These are phyloP conservation scores for Pristionchus fissidentatus DNA, from an alignment of 2,888 invertebrate genomes.

Conservation along the genomic window DNA sequence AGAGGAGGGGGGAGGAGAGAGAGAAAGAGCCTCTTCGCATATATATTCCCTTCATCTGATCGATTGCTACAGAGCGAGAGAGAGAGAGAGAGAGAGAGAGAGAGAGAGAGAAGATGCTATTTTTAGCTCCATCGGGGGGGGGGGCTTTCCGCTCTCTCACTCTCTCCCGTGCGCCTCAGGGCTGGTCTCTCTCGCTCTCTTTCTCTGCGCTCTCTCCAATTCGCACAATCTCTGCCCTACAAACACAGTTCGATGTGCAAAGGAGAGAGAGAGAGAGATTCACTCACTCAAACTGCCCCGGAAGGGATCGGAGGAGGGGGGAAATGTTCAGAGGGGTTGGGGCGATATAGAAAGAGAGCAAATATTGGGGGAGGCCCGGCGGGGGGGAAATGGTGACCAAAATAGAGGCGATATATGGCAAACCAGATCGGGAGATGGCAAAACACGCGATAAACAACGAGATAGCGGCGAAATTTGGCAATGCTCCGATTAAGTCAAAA, in stretches of 20 bases:
- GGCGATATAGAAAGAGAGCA: too few species aligned
- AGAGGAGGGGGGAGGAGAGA: background rate
- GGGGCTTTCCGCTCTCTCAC: constrained; percentile 14
- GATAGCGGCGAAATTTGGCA: too few species aligned
- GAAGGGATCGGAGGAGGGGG: background rate
- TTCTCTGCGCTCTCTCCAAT: background rate
- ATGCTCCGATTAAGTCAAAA: too few species aligned
- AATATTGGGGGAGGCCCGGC: background rate
- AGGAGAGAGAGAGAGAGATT: background rate
- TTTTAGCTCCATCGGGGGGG: constrained; percentile 17
- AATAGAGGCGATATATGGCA: background rate
- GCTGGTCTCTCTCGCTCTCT: constrained; percentile 11
- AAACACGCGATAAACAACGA: too few species aligned
- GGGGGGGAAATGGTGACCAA: background rate
- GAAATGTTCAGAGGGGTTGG: too few species aligned
- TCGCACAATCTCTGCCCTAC: background rate
- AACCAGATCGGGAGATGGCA: too few species aligned
- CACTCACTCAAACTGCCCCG: background rate
- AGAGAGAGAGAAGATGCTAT: constrained; percentile 14
- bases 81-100: too few species aligned
- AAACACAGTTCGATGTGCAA: background rate
- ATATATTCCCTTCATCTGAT: constrained; percentile 30
- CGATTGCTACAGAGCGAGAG: too few species aligned
- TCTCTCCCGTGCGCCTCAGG: background rate
- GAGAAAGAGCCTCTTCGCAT: background rate